Base-by-base conservation (phyloP, 2,888 invertebrate genomes). In the Salpingus planirostris region DNA sequence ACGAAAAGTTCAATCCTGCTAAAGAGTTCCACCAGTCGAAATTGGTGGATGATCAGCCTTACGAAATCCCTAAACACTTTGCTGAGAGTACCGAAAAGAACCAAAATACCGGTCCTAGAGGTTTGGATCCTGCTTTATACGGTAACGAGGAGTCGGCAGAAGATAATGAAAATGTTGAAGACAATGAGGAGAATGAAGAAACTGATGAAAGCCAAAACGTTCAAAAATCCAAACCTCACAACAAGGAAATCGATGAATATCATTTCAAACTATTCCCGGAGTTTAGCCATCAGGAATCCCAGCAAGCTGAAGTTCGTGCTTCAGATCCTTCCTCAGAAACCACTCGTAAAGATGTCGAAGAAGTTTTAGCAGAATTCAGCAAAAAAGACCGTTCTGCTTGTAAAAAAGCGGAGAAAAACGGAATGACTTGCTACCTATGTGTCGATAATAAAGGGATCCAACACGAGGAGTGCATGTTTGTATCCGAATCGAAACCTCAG, bases 381-480 rank as follows among this genome's bases (percentile, higher is more conserved):
- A 74, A 76, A 50, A 80, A 80, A 57, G 82, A 84, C 50, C 69
- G 81, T 44, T 76, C 79, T 13, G 67, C 76, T 5, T 85, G 85
- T 56, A 78, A 80, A 51, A 80, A 79, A 57, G 71, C 79, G 0
- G 69, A 74, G 40, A 79, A 78, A 50, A 78, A 80, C 45, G 78
- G 80, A 22, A 80, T 84, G 80, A 83, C 81, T 0, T 85, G 85
- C 54, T 84, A 75, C 56, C 71, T 78, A 45, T 85, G 85, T 55
- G 63, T 74, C 2, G 80, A 82, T 49, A 70, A 76, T 44, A 70
- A 73, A 28, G 82, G 82, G 1, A 66, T 77, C 28, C 77, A 79
- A 57, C 76, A 83, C 50, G 84, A 85, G 60, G 84, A 85, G 58
- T 85, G 85, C 54, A 81, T 83, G 76, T 84, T 75, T 60, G 72